Conservation (phyloP, 2,797 vertebrate species). For the Poecilia picta region DNA sequence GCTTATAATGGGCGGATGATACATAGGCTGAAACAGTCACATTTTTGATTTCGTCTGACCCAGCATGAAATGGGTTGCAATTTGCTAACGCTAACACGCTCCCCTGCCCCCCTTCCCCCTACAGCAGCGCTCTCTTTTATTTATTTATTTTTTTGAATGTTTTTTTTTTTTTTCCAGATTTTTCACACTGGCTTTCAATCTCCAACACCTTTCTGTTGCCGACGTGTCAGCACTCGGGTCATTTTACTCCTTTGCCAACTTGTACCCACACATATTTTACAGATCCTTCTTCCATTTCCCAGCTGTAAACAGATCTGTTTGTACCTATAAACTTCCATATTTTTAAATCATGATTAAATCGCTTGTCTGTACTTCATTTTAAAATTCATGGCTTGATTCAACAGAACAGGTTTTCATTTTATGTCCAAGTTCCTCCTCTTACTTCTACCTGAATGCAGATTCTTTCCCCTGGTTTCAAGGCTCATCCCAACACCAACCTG, state of each 20-base stretch:
- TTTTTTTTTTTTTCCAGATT: not conserved
- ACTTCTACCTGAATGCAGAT: not conserved
- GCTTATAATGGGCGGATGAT: not conserved
- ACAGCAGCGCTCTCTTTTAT: not conserved
- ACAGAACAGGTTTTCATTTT: not conserved
- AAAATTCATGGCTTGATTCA: not conserved
- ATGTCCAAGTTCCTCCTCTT: not conserved
- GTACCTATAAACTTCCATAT: not conserved
- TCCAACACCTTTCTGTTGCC: not conserved
- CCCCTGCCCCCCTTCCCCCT: rapidly evolving
- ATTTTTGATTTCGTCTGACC: not conserved
- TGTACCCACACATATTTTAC: not conserved
- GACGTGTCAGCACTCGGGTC: not conserved
- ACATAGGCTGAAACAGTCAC: not conserved
- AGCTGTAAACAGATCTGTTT: not conserved
- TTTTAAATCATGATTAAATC: not conserved
- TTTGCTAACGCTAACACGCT: not conserved
- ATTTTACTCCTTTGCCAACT: not conserved
- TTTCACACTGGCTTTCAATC: not conserved
- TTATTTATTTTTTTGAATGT: no score
- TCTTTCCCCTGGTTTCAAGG: not conserved
- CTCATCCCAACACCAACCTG: not conserved
- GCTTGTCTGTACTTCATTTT: not conserved
- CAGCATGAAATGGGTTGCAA: not conserved
- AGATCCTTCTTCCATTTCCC: not conserved